Evolutionary conservation across 2,888 invertebrate species (phyloP).

Genomic region (Portevinia maculata): DNA sequence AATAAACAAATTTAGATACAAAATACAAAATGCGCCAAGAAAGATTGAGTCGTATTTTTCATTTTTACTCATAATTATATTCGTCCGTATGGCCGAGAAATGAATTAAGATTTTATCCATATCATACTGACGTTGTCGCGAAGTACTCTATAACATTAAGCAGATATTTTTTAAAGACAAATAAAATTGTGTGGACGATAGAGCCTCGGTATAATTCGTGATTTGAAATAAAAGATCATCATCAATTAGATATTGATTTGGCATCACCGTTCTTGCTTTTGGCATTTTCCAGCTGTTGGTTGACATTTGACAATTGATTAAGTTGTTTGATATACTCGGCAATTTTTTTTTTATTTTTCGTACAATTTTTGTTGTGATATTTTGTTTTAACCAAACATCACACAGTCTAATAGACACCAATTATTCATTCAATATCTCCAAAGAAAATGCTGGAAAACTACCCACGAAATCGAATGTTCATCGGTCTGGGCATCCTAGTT

Average conservation of each 20-base stretch:
- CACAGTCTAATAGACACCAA: slow-evolving; percentile 2
- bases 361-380: slow-evolving; percentile 3
- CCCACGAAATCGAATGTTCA: slow-evolving; percentile 91
- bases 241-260: slow-evolving; percentile 7
- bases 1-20: no score
- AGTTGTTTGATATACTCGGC: slow-evolving; percentile 14
- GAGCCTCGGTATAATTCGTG: no score
- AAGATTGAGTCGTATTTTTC: no score
- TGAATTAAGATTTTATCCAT: no score
- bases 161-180: no score
- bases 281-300: slow-evolving; percentile 52
- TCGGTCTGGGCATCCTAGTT: slow-evolving; percentile 90
- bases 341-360: slow-evolving; percentile 17
- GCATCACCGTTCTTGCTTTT: slow-evolving; percentile 50
- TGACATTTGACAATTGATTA: slow-evolving; percentile 39
- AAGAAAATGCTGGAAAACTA: slow-evolving; percentile 91
- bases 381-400: slow-evolving; percentile 15
- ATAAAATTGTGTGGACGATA: no score
- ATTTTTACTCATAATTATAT: no score
- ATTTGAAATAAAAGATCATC: neutral
- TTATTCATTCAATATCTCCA: neutral
- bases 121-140: no score
- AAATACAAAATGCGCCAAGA: no score
- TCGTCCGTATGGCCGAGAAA: no score
- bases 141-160: no score